Conservation (phyloP, 2,113 vertebrate genomes). For the Fukomys damarensis region DNA sequence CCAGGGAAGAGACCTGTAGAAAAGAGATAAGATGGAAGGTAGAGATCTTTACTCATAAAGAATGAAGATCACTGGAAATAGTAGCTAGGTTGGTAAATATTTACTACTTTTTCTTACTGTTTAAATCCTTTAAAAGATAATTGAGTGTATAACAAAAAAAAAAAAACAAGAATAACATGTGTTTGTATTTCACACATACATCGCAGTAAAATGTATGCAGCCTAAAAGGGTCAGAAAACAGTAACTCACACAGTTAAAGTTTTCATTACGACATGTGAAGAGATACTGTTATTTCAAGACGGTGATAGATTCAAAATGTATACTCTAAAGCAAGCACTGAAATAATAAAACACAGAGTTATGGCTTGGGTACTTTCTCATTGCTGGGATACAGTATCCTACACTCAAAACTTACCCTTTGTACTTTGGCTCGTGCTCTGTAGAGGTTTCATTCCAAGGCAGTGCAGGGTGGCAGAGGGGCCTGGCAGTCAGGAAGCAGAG, state of each 20-base stretch:
- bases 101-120: neutral
- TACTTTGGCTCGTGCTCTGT: neutral
- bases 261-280: neutral
- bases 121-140: slow-evolving; percentile 20
- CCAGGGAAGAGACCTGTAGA: slow-evolving; percentile 1
- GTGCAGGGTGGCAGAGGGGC: neutral
- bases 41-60: slow-evolving; percentile 13
- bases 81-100: neutral
- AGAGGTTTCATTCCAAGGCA: neutral
- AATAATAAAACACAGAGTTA: neutral
- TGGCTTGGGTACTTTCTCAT: neutral
- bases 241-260: neutral
- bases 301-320: neutral
- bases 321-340: neutral
- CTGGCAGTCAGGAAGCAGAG: neutral
- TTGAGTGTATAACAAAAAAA: neutral
- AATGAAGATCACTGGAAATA: slow-evolving; percentile 19
- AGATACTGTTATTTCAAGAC: neutral
- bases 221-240: neutral
- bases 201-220: neutral
- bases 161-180: slow-evolving; percentile 23
- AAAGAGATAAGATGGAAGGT: neutral
- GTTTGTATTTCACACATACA: neutral
- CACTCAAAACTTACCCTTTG: neutral
- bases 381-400: neutral